Evolutionary conservation across 2,113 vertebrate genomes (phyloP).

Genomic region (Perca flavescens): DNA sequence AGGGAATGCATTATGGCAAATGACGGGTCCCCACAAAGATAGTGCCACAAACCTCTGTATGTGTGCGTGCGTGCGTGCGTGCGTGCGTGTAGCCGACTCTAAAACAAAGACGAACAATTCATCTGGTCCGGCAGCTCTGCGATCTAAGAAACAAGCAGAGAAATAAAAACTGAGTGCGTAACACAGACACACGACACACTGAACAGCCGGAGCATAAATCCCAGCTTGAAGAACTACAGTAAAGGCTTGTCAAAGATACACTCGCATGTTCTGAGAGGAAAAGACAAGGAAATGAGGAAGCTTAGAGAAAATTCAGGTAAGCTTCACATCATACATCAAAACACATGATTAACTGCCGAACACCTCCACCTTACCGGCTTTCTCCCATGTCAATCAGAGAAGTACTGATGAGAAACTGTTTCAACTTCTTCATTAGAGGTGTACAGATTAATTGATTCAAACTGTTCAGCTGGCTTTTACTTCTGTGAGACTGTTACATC

Average conservation of each 20-base stretch:
- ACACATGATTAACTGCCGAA: constrained; percentile 29
- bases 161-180: constrained; percentile 45
- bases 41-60: background rate
- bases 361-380: background rate
- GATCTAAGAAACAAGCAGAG: constrained; percentile 47
- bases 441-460: constrained; percentile 48
- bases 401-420: constrained; percentile 31
- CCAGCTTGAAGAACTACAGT: constrained; percentile 46
- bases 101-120: constrained; percentile 62
- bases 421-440: constrained; percentile 33
- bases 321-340: constrained; percentile 24
- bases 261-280: constrained; percentile 19
- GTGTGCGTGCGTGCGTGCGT: constrained; percentile 8
- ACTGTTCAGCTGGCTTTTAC: constrained; percentile 24
- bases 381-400: constrained; percentile 29
- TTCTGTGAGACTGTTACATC: constrained; percentile 17
- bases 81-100: constrained; percentile 23
- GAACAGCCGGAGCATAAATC: constrained; percentile 52
- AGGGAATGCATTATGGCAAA: too few species aligned
- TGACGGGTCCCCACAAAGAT: too few species aligned
- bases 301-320: constrained; percentile 21
- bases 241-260: constrained; percentile 44
- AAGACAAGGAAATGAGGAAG: constrained; percentile 6
- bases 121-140: constrained; percentile 43
- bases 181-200: constrained; percentile 29